Conservation (phyloP, 2,888 invertebrate genomes). For the Stenolophus ochropezus region DNA sequence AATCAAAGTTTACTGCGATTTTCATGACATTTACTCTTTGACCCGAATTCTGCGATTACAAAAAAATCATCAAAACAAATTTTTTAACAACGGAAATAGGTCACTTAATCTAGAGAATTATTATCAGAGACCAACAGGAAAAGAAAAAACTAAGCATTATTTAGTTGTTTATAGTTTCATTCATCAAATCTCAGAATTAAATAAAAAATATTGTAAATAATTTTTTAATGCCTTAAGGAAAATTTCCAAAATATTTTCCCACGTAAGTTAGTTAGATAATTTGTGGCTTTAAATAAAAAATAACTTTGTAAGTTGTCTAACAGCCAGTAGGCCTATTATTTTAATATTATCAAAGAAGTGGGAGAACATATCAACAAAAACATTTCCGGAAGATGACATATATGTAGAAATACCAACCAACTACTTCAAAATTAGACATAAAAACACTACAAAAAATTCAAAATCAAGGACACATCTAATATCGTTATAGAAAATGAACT, state of each 20-base stretch:
- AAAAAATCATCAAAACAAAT: constrained; percentile 13
- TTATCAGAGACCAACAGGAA: not conserved
- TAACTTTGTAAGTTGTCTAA: not conserved
- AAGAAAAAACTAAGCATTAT: not conserved
- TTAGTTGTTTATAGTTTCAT: not conserved
- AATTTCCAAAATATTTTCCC: constrained; percentile 4
- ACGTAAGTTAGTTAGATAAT: not conserved
- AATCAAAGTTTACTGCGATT: constrained; percentile 20
- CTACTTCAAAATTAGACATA: constrained; percentile 16
- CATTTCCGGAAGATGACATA: constrained; percentile 30
- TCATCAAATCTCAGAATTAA: not conserved
- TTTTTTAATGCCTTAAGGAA: not conserved
- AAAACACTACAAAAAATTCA: constrained; percentile 25
- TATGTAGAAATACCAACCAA: too few relatives aligned
- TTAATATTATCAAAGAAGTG: constrained; percentile 18
- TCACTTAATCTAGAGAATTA: not conserved
- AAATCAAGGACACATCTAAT: constrained; percentile 22
- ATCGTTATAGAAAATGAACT: constrained; percentile 31
- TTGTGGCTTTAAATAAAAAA: constrained; percentile 10
- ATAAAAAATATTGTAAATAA: not conserved
- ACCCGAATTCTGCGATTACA: not conserved
- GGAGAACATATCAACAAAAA: constrained; percentile 30
- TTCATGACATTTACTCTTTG: not conserved
- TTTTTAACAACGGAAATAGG: constrained; percentile 7
- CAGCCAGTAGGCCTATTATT: constrained; percentile 14